Percentiles rank a stretch among this genome's conserved stretches.
These are phyloP conservation scores for Helostoma temminkii DNA, from an alignment of 2,797 vertebrate species.

Conservation along the genomic window DNA sequence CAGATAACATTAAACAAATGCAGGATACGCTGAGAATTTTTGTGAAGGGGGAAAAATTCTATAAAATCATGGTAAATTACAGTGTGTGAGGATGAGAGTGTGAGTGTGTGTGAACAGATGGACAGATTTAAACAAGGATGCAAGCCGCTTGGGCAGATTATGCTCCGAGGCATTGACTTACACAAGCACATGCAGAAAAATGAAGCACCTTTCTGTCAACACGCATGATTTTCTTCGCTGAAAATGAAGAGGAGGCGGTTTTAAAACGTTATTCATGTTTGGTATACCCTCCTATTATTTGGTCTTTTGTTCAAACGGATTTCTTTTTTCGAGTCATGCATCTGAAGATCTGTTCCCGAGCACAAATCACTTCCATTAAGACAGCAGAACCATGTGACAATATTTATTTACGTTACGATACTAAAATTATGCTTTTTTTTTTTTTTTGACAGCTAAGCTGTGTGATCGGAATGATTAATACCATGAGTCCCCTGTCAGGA, in stretches of 20 bases:
- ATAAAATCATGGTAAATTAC: conserved; percentile 71
- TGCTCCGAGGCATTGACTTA: conserved; percentile 49
- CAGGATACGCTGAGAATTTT: conserved; percentile 57
- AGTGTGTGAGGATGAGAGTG: conserved; percentile 61
- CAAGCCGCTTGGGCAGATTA: conserved; percentile 60
- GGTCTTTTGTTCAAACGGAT: conserved; percentile 15
- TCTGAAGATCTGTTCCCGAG: conserved; percentile 37
- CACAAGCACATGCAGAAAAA: conserved; percentile 58
- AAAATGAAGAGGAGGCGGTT: conserved; percentile 20
- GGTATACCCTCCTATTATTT: conserved; percentile 33
- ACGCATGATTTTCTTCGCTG: conserved; percentile 54
- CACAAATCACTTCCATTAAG: conserved; percentile 52
- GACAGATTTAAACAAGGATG: conserved; percentile 51
- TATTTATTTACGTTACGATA: conserved; percentile 34
- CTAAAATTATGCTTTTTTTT: conserved; percentile 1
- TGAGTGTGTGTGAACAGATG: conserved; percentile 31
- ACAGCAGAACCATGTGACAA: conserved; percentile 5
- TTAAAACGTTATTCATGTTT: conserved; percentile 39
- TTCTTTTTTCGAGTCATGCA: conserved; percentile 11
- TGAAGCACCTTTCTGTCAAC: conserved; percentile 60
- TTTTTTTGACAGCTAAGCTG: conserved; percentile 24
- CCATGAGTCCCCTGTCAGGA: conserved; percentile 18
- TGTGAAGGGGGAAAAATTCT: conserved; percentile 62
- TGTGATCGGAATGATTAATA: conserved; percentile 29
- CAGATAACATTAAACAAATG: conserved; percentile 54